A percentile compares a stretch with the other conserved stretches of the same genome.
phyloP scores from a whole-genome alignment of 2,113 vertebrate species.

The Melanerpes aurifrons region DNA sequence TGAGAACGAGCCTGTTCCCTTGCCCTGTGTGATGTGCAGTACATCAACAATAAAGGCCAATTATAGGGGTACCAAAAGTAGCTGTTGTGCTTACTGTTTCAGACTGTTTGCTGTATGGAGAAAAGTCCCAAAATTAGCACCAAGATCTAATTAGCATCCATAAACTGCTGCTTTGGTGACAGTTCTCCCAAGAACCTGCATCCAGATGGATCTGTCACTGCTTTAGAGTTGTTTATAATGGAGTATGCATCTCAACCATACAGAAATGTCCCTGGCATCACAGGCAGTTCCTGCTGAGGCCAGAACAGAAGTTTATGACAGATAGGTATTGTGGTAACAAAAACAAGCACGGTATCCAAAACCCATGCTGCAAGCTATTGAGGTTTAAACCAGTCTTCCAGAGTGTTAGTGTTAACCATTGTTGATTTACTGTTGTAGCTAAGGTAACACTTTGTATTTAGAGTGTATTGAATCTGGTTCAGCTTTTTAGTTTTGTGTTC shows the following conservation, averaged over 20 bases:
- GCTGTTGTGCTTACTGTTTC: not conserved
- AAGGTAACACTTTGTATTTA: not conserved
- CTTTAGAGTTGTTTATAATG: not conserved
- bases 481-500: not conserved
- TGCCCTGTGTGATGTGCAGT: not conserved
- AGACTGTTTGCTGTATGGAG: not conserved
- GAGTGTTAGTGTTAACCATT: not conserved
- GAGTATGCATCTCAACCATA: not conserved
- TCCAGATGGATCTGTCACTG: not conserved
- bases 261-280: constrained; percentile 11
- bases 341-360: not conserved
- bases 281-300: not conserved
- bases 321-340: not conserved
- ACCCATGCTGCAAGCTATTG: not conserved
- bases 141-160: not conserved
- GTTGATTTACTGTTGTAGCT: not conserved
- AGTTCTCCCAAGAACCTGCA: not conserved
- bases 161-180: not conserved
- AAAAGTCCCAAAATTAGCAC: not conserved
- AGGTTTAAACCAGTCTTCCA: not conserved
- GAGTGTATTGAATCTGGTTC: not conserved
- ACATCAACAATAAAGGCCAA: not conserved
- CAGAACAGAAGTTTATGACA: not conserved
- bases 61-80: not conserved
- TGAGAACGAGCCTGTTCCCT: not conserved